Conservation (phyloP, 1,140 invertebrate species). For the Cyphomyrmex costatus region DNA sequence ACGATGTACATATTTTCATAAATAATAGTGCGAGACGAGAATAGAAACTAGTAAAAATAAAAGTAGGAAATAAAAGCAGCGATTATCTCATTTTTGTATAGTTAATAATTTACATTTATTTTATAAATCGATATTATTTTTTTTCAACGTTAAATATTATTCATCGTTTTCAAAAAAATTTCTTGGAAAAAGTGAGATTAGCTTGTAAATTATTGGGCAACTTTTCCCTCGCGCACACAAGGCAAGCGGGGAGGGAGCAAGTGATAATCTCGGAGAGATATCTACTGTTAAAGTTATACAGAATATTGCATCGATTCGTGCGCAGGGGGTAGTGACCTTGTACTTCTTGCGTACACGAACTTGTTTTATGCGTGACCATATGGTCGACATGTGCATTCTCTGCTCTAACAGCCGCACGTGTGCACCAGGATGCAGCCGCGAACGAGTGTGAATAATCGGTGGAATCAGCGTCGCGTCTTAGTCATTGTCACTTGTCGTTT, state of each 20-base stretch:
- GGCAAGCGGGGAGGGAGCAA: background rate
- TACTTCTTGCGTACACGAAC: constrained; percentile 45
- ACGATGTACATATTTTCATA: too few relatives aligned
- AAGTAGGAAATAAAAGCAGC: background rate
- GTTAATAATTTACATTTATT: background rate
- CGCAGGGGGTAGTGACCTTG: constrained; percentile 45
- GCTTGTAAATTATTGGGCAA: background rate
- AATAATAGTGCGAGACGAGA: background rate
- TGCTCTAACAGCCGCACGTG: constrained; percentile 62
- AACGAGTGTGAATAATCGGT: constrained; percentile 45
- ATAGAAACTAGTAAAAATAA: background rate
- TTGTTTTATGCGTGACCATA: constrained; percentile 63
- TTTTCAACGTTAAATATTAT: background rate
- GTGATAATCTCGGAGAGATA: background rate
- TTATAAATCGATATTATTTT: background rate
- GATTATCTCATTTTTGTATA: background rate
- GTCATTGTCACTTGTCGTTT: constrained; percentile 37
- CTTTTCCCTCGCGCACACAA: background rate
- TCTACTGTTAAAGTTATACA: background rate
- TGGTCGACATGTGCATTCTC: constrained; percentile 67
- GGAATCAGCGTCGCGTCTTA: constrained; percentile 38
- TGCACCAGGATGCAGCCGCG: constrained; percentile 37
- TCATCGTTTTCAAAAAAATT: background rate
- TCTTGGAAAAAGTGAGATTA: background rate
- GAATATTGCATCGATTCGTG: constrained; percentile 44